Conservation (phyloP, 2,888 invertebrate genomes). For the Caenorhabditis afra region DNA sequence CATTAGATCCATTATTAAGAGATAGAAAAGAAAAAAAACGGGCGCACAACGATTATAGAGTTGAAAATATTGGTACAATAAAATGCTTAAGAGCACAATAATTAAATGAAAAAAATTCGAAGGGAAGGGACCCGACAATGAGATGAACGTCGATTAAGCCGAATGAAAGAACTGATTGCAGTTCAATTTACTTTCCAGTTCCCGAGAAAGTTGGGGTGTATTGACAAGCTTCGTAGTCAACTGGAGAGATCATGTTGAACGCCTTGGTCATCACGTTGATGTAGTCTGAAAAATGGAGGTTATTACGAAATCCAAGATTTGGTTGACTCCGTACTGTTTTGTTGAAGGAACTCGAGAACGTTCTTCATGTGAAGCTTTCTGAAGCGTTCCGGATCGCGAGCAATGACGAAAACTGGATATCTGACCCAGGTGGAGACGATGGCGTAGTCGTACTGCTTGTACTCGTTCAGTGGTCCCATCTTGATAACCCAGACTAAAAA, state of each 20-base stretch:
- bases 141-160: constrained; percentile 35
- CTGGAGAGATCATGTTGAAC: constrained; percentile 81
- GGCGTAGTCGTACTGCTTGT: constrained; percentile 81
- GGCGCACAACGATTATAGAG: too few relatives aligned
- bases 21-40: too few relatives aligned
- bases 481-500: constrained; percentile 81
- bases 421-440: constrained; percentile 78
- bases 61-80: constrained; percentile 11
- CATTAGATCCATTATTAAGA: background rate
- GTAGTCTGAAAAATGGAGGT: constrained; percentile 75
- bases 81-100: constrained; percentile 10
- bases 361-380: constrained; percentile 78
- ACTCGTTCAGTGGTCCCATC: constrained; percentile 81
- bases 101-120: constrained; percentile 8
- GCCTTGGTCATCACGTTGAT: constrained; percentile 81
- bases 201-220: constrained; percentile 81
- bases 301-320: background rate
- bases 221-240: constrained; percentile 81
- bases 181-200: constrained; percentile 75
- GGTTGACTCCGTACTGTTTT: constrained; percentile 76
- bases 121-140: constrained; percentile 46
- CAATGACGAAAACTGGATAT: constrained; percentile 81
- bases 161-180: constrained; percentile 13
- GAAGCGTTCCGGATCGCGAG: constrained; percentile 80
- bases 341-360: constrained; percentile 80